These are phyloP conservation scores for Ceraclea dissimilis DNA, from an alignment of 2,888 invertebrate species.

Conservation along the genomic window DNA sequence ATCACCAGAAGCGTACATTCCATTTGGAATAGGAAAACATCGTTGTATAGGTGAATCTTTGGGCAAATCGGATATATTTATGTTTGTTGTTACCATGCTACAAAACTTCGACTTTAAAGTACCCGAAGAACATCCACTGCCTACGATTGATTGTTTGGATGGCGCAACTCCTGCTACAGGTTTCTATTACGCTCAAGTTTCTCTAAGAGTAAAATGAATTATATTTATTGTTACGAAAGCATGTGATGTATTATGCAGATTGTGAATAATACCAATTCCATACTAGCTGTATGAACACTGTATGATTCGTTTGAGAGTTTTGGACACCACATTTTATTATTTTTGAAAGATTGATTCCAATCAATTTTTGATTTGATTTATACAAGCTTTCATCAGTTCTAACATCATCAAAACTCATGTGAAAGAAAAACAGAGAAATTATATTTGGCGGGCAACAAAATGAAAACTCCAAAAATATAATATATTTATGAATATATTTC, in stretches of 20 bases:
- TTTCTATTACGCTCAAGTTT: constrained; percentile 61
- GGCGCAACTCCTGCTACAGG: constrained; percentile 72
- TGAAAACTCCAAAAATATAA: neutral
- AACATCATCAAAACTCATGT: too few relatives aligned
- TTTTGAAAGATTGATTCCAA: too few relatives aligned
- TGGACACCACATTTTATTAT: too few relatives aligned
- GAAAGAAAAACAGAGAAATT: too few relatives aligned
- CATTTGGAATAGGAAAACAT: constrained; percentile 72
- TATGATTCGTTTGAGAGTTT: too few relatives aligned
- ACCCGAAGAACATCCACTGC: constrained; percentile 55
- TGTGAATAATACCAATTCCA: too few relatives aligned
- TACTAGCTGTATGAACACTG: too few relatives aligned
- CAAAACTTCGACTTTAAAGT: constrained; percentile 64
- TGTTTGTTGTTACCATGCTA: constrained; percentile 64
- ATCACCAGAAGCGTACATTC: constrained; percentile 63
- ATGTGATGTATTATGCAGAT: too few relatives aligned
- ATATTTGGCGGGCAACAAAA: too few relatives aligned
- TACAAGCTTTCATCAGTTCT: too few relatives aligned
- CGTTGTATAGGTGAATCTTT: constrained; percentile 72
- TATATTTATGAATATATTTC: neutral
- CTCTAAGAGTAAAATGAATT: constrained; percentile 35
- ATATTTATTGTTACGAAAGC: too few relatives aligned
- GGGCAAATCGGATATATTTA: constrained; percentile 72
- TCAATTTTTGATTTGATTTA: too few relatives aligned
- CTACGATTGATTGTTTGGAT: constrained; percentile 60